phyloP scores from a whole-genome alignment of 2,797 vertebrate genomes.

The Acanthornis magna region DNA sequence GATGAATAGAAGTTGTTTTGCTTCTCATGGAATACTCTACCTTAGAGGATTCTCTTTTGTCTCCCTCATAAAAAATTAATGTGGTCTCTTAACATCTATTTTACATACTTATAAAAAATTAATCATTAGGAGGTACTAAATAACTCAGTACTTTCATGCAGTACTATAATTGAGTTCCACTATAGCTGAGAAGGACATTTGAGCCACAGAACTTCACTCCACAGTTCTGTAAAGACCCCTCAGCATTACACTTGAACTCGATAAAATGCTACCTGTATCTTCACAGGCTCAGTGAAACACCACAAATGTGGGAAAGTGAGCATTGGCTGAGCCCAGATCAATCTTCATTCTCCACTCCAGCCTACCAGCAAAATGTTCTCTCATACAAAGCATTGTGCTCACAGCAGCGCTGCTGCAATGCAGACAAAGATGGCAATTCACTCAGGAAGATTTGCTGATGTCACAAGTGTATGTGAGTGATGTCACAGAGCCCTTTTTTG shows the following conservation, averaged over 20 bases:
- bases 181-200: background rate
- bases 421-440: slow-evolving; percentile 73
- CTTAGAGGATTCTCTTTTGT: background rate
- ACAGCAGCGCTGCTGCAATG: slow-evolving; percentile 1
- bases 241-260: background rate
- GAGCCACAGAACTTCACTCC: background rate
- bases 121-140: background rate
- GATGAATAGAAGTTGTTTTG: background rate
- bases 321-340: slow-evolving; percentile 7
- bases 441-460: slow-evolving; percentile 45
- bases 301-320: background rate
- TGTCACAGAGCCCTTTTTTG: slow-evolving; percentile 41
- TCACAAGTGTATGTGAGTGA: slow-evolving; percentile 57
- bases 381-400: slow-evolving; percentile 24
- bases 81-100: background rate
- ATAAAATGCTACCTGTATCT: background rate
- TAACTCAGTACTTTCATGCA: background rate
- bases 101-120: background rate
- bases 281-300: background rate
- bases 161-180: background rate
- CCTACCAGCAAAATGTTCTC: background rate
- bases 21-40: background rate
- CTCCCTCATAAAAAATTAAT: background rate
- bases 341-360: background rate
- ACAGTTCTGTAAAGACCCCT: background rate